These are phyloP conservation scores for Australoheros scitulus DNA, from an alignment of 2,113 vertebrate species.

Conservation along the genomic window DNA sequence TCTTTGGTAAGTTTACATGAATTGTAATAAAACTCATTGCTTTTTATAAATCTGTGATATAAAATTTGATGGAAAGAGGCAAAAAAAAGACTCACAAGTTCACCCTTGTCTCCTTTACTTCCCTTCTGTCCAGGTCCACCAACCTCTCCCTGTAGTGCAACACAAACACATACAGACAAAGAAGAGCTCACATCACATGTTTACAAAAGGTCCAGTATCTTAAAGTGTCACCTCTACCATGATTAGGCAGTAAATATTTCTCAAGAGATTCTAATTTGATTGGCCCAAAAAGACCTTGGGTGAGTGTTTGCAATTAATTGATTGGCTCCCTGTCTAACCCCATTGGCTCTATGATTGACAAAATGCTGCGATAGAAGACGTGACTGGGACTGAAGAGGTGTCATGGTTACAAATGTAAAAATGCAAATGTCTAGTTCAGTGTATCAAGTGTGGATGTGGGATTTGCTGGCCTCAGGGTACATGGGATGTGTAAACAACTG, in stretches of 20 bases:
- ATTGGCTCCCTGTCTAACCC: conserved; percentile 67
- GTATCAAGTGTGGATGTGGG: conserved; percentile 3
- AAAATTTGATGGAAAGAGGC: background rate
- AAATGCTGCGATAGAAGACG: conserved; percentile 49
- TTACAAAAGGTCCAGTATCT: conserved; percentile 31
- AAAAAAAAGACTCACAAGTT: conserved; percentile 85
- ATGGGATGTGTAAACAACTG: background rate
- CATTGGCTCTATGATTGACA: conserved; percentile 69
- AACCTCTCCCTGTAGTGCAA: conserved; percentile 89
- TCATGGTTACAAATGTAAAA: conserved; percentile 55
- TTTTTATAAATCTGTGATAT: background rate
- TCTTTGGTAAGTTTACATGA: background rate
- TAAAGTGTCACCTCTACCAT: conserved; percentile 64
- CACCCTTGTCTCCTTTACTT: conserved; percentile 95
- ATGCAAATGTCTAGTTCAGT: conserved; percentile 46
- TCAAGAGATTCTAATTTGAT: conserved; percentile 72
- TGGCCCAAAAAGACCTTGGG: conserved; percentile 65
- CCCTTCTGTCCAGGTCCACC: conserved; percentile 97
- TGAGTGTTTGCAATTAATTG: conserved; percentile 75
- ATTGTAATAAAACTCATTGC: background rate
- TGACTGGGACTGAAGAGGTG: conserved; percentile 56
- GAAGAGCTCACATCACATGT: conserved; percentile 41
- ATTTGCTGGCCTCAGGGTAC: conserved; percentile 21
- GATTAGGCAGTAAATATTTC: conserved; percentile 61
- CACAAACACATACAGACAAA: conserved; percentile 45